These are phyloP conservation scores for Pimpla rufipes DNA, from an alignment of 2,888 invertebrate species.

Conservation along the genomic window DNA sequence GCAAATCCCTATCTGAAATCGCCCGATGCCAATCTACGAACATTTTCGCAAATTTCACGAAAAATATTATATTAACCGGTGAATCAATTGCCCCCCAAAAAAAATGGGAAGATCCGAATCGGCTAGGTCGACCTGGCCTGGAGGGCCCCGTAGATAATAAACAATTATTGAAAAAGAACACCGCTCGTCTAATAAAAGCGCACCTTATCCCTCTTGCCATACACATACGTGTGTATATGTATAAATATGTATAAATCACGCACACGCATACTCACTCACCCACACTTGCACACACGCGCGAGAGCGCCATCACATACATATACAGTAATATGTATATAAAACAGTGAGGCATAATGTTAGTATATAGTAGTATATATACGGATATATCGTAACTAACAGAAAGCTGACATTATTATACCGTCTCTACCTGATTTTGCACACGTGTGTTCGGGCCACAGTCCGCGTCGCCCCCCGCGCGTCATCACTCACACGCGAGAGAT, in stretches of 20 bases:
- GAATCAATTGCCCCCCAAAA: neutral
- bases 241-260: constrained; percentile 2
- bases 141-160: neutral
- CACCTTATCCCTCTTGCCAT: constrained; percentile 49
- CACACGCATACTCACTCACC: constrained; percentile 53
- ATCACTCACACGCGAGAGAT: constrained; percentile 47
- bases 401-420: constrained; percentile 71
- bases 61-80: too few relatives aligned
- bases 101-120: neutral
- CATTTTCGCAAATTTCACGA: too few relatives aligned
- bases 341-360: constrained; percentile 39
- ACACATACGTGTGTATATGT: constrained; percentile 14
- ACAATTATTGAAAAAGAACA: constrained; percentile 45
- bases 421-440: constrained; percentile 74
- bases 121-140: constrained; percentile 2
- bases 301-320: constrained; percentile 54
- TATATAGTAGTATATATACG: constrained; percentile 45
- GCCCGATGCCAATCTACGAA: too few relatives aligned
- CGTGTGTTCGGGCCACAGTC: constrained; percentile 53
- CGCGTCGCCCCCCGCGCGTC: constrained; percentile 58
- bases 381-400: constrained; percentile 73
- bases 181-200: constrained; percentile 66
- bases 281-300: constrained; percentile 62
- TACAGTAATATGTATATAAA: constrained; percentile 49
- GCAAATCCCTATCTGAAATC: too few relatives aligned